Percentiles rank a stretch among this genome's conserved stretches.
phyloP scores from a whole-genome alignment of 1,140 invertebrate genomes.

The Aricia agestis region DNA sequence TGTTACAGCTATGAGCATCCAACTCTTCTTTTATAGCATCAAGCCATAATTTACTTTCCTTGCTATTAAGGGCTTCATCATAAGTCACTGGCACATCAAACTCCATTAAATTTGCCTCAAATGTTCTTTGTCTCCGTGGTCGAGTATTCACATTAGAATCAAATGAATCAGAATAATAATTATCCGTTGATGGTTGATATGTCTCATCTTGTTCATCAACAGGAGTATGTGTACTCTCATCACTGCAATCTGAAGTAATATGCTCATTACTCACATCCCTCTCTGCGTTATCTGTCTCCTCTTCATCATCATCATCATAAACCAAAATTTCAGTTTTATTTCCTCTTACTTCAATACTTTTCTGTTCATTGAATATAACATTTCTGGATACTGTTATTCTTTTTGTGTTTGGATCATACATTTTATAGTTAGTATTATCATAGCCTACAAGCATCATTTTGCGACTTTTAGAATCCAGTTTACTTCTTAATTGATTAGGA shows the following conservation, averaged over 20 bases:
- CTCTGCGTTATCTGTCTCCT: neutral
- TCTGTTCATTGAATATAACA: constrained; percentile 37
- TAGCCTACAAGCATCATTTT: constrained; percentile 36
- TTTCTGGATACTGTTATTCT: constrained; percentile 38
- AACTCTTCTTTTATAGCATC: constrained; percentile 28
- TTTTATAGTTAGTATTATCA: constrained; percentile 33
- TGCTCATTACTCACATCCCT: neutral
- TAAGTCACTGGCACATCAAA: constrained; percentile 14
- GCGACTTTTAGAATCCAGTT: constrained; percentile 31
- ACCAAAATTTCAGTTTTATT: constrained; percentile 22
- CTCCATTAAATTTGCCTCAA: constrained; percentile 12
- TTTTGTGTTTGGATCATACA: constrained; percentile 31
- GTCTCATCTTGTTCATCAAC: neutral
- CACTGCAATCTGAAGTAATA: neutral
- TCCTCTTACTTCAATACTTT: constrained; percentile 25
- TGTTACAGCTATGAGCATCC: constrained; percentile 23
- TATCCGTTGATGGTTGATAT: neutral
- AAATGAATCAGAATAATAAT: neutral
- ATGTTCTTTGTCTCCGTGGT: too few species aligned
- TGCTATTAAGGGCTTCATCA: constrained; percentile 17
- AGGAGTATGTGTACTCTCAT: neutral
- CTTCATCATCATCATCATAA: neutral
- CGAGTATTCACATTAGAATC: too few species aligned
- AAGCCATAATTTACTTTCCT: constrained; percentile 20
- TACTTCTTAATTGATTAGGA: constrained; percentile 32